Base-by-base conservation (phyloP, 2,888 invertebrate species). In the Muscina levida region DNA sequence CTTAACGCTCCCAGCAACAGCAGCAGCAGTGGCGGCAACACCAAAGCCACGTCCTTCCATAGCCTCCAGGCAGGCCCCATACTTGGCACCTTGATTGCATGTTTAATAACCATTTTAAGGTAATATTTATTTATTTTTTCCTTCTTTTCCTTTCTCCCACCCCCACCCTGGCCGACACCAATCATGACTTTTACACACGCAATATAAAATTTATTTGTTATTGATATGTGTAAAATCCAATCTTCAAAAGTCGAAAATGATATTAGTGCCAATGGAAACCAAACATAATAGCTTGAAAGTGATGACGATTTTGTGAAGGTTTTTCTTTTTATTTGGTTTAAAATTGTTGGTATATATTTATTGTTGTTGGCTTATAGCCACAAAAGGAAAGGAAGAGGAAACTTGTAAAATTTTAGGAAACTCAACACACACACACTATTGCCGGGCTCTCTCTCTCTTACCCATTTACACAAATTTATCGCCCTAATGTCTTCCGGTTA, bases 91-190 rank as follows among this genome's bases (percentile, higher is more conserved):
- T 24, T 10, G 17, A 22, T 73, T 57, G 57, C 73, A 67, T 73
- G 73, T 73, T 73, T 57, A 37, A 56, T 13, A 73, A 73, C 73
- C 56, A 67, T 73, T 48, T 31, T 57, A 22, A n/a, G n/a, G 11
- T 37, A 10, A 66, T 57, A 67, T 66, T 73, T 67, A 57, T 67
- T 66, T 66, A 37, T 11, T 37, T 39, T 37, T 37, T 51, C 51
- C 51, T 8, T 31, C 31, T 8, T 3, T n/a, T 22, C 53, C 24
- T 65, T n/a, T 42, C n/a, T 39, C 13, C 51, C 26, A 37, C 46
- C 65, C 24, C 17, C 10, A 5, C 8, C 19, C 19, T 37, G 4
- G 6, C 2, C 19, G 24, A 4, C 39, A 72, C 22, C 44, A 2
- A 31, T 31, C 31, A 31, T 46, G n/a, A 13, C 24, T 31, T 31